Base-by-base conservation (phyloP, 2,113 vertebrate genomes). In the Tenebrosternarchus preto region DNA sequence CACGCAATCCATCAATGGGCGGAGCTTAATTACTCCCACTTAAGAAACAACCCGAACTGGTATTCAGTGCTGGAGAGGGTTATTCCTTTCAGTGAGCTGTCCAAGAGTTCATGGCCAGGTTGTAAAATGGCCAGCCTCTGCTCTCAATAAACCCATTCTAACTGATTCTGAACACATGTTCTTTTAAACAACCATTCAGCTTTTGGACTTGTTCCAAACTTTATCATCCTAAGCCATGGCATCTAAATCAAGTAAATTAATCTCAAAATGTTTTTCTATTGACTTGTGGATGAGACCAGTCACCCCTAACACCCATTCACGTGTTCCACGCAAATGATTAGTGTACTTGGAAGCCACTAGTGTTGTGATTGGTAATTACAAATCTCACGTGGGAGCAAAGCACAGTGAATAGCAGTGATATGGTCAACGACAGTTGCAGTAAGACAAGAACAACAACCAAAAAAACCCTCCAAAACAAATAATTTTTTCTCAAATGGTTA, bases 191-290 rank as follows among this genome's bases (percentile, higher is more conserved):
- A 57, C 53, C 53, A 4, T 36, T 19, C 8, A 11, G n/a, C 12
- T 5, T 4, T 20, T 59, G 27, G 31, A 66, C 8, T 20, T 19
- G 25, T 20, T 68, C n/a, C 1, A 11, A 36, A 1, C 64, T 39
- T 36, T 22, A 22, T 39, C 33, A 11, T 39, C 31, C 19, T 2
- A 29, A 9, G 17, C 63, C 19, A n/a, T 29, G 1, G 60, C 0
- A 1, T 31, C 64, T 20, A 68, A 68, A 68, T 39, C 11, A 33
- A 68, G 31, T 68, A 31, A 22, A 22, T 68, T 36, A 20, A 68
- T 68, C n/a, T 68, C 31, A 68, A 22, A 68, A 36, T 36, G 64
- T n/a, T 68, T 66, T 39, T 39, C 64, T 68, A 68, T 68, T n/a
- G 64, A 68, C 64, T 68, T n/a, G 31, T 39, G 64, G 33, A 68